phyloP scores from a whole-genome alignment of 2,797 vertebrate species.

The Hirundo rustica region DNA sequence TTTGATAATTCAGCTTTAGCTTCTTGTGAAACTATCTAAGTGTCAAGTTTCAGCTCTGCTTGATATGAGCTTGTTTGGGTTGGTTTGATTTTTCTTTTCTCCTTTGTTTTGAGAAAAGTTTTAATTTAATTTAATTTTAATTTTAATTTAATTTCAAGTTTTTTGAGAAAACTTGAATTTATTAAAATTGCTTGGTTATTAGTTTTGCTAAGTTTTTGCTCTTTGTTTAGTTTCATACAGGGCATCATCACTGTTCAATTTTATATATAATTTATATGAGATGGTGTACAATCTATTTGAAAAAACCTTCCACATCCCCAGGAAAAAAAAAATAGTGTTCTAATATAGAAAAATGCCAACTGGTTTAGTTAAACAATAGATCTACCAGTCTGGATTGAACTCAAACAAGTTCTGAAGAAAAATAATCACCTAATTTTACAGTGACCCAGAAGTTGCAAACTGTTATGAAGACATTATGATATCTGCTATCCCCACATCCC shows the following conservation, averaged over 20 bases:
- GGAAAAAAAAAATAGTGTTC: background rate
- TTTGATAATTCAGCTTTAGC: conserved; percentile 15
- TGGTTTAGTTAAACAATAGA: background rate
- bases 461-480: background rate
- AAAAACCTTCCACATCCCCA: background rate
- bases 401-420: background rate
- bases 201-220: too few species aligned
- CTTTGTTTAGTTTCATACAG: background rate
- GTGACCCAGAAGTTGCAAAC: background rate
- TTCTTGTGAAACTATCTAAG: conserved; percentile 1
- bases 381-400: background rate
- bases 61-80: background rate
- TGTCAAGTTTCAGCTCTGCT: background rate
- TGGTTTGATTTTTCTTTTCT: background rate
- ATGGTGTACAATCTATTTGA: background rate
- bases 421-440: background rate
- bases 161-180: background rate
- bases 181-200: background rate
- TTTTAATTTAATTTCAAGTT: too few species aligned
- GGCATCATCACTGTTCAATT: background rate
- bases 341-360: background rate
- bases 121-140: too few species aligned
- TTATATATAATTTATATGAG: background rate
- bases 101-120: background rate
- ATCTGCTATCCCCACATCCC: background rate